Evolutionary conservation across 2,888 invertebrate genomes (phyloP), one percentile per base, ranked within the genome.

Genomic region (Pecten maximus): DNA sequence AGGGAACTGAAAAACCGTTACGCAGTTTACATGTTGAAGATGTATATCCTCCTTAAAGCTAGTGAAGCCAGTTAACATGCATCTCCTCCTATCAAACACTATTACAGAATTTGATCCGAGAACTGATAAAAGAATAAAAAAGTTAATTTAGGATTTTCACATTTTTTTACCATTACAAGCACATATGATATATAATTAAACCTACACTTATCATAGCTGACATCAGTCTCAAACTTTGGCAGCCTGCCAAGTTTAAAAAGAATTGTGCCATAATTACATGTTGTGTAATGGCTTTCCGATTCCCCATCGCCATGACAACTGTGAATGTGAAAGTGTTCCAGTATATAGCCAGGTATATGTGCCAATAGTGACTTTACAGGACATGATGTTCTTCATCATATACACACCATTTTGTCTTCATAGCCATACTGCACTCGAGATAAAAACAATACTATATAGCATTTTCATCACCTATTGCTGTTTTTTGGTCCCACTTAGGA

Each of bases 71-170:
- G 54, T 54, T 23, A 54, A 19, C n/a, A 23, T 23, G 8, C 19
- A 3, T 19, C 54, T 2, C 19, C n/a, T 54, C 0, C 54, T 54
- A 54, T 54, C 8, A 54, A 54, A 8, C 54, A 54, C 54, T 54
- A n/a, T n/a, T 54, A 54, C 54, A 23, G 54, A 54, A n/a, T 54
- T n/a, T 54, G 54, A 54, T 54, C 54, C 8, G 54, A 54, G 54
- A 54, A 54, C 54, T 54, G 54, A 54, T 54, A 54, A 54, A 54
- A 54, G 54, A 54, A 54, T 54, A 54, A 54, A 50, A 54, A 54
- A 19, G 23, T 23, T 54, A 23, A 50, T 54, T 54, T n/a, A 54
- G 2, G 54, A 54, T 54, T 54, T 54, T n/a, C 19, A 19, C 2
- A 1, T 23, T 54, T 54, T 54, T 54, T 48, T 48, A 2, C 48